Base-by-base conservation (phyloP, 2,797 vertebrate genomes). In the Odontamblyopus lacepedii region DNA sequence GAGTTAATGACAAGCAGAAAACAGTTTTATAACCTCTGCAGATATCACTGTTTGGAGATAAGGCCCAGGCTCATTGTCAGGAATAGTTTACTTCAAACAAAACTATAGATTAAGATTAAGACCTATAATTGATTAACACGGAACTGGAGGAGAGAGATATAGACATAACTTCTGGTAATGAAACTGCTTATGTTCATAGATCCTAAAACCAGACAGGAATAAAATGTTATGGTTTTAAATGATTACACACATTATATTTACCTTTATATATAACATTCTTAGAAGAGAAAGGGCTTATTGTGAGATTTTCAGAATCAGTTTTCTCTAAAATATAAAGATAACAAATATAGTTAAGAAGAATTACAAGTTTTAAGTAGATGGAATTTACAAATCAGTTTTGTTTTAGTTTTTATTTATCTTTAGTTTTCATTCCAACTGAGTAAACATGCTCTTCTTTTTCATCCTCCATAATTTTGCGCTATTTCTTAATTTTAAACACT, bases 101-200 rank as follows among this genome's bases (percentile, higher is more conserved):
- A 55, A 73, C 29, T 0, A 74, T 68, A 81, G 87, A 87, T 86
- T 89, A 88, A 81, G 87, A 87, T 86, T 89, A 88, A 87, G 83
- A 75, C 76, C 87, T 88, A 80, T 82, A 85, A 91, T 83, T 91
- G 86, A 91, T 91, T 92, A 90, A 92, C 88, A 71, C 78, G 76
- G 74, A 64, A 38, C 7, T 66, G 74, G 72, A 82, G 26, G 69
- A 80, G 75, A 69, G 75, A 77, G 71, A 84, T 87, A 67, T 50
- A 66, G 56, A 73, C 74, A 74, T 79, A 76, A 85, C 55, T 71
- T 70, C 32, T 74, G 56, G 67, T 72, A 72, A 72, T 90, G 82
- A 30, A 61, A 32, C 44, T 4, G 13, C 44, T 41, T 66, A 68
- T 77, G 32, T 63, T 35, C 27, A 15, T 60, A 60, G 27, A 30